These are phyloP conservation scores for Gobio occitaniae DNA, from an alignment of 2,797 vertebrate genomes.

Conservation along the genomic window DNA sequence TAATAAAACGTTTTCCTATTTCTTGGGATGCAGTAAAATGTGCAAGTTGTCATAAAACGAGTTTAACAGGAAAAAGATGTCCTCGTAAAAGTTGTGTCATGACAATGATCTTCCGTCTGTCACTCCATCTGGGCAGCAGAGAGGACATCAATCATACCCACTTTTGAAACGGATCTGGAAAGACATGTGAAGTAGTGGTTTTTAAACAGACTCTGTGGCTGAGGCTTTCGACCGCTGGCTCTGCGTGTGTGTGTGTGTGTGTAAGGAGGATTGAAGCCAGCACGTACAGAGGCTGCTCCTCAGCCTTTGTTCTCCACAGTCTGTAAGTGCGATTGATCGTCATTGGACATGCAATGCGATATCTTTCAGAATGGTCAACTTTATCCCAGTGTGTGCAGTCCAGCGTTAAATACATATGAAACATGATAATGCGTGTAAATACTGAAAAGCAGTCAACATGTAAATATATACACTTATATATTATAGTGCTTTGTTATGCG, in stretches of 20 bases:
- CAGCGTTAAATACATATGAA: slow-evolving; percentile 1
- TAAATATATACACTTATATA: slow-evolving; percentile 1
- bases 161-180: slow-evolving; percentile 40
- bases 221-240: not conserved
- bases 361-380: slow-evolving; percentile 26
- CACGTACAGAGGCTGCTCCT: slow-evolving; percentile 8
- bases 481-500: not conserved
- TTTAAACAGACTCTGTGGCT: slow-evolving; percentile 41
- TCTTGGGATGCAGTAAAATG: slow-evolving; percentile 41
- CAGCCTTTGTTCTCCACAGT: slow-evolving; percentile 51
- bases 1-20: slow-evolving; percentile 32
- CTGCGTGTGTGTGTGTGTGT: not conserved
- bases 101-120: slow-evolving; percentile 47
- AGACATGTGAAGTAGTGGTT: slow-evolving; percentile 43
- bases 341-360: slow-evolving; percentile 41
- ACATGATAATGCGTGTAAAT: not conserved
- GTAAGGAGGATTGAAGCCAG: not conserved
- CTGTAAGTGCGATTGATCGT: slow-evolving; percentile 35
- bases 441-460: not conserved
- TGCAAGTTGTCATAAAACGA: slow-evolving; percentile 28
- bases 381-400: not conserved
- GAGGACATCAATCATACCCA: slow-evolving; percentile 40
- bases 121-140: slow-evolving; percentile 49
- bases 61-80: slow-evolving; percentile 53
- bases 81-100: slow-evolving; percentile 49